Conservation (phyloP, 2,113 vertebrate species). For the Garra rufa region DNA sequence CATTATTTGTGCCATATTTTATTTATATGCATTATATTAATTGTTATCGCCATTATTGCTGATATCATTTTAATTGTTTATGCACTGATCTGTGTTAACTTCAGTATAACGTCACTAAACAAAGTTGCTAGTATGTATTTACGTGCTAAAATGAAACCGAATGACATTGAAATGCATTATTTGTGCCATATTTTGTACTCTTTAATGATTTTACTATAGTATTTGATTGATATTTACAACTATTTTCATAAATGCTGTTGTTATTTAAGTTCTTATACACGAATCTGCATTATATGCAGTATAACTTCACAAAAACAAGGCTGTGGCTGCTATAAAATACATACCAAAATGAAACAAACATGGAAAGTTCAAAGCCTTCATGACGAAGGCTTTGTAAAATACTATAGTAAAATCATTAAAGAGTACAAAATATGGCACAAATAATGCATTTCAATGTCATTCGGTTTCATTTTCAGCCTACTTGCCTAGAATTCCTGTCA, state of each 20-base stretch:
- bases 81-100: too few species aligned
- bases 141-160: too few species aligned
- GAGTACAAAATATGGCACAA: background rate
- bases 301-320: background rate
- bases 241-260: background rate
- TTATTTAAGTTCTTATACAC: background rate
- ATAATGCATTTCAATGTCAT: background rate
- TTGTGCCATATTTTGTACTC: background rate
- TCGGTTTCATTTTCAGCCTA: background rate
- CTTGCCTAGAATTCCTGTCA: background rate
- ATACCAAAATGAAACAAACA: background rate
- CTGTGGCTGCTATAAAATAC: background rate
- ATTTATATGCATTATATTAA: too few species aligned
- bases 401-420: background rate
- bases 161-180: background rate
- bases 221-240: background rate
- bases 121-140: too few species aligned
- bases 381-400: too few species aligned
- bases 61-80: background rate
- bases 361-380: background rate
- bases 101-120: background rate
- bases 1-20: background rate
- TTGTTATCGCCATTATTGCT: too few species aligned
- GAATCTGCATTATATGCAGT: background rate
- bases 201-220: background rate